A percentile compares a stretch with the other conserved stretches of the same genome.
Evolutionary conservation across 1,140 invertebrate genomes (phyloP).

Genomic region (Pseudomyrmex pallidus): DNA sequence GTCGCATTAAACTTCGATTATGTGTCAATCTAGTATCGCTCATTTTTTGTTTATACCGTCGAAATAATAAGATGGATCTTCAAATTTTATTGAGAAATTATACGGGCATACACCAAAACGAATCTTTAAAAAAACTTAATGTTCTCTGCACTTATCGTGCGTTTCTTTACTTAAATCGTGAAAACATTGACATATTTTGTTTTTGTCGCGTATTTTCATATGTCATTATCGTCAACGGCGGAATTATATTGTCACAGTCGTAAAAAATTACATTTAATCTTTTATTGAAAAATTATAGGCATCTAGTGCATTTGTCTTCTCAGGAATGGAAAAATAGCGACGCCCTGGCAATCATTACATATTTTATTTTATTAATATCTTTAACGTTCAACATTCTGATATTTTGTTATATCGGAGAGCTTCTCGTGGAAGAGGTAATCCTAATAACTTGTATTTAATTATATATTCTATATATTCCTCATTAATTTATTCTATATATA

Average conservation of each 20-base stretch:
- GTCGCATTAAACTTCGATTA: too few relatives aligned
- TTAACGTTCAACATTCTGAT: constrained; percentile 74
- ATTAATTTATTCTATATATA: too few relatives aligned
- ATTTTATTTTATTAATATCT: constrained; percentile 66
- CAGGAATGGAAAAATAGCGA: constrained; percentile 70
- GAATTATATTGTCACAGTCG: constrained; percentile 1
- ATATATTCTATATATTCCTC: not conserved
- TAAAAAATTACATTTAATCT: too few relatives aligned
- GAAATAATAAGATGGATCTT: too few relatives aligned
- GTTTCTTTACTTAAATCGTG: not conserved
- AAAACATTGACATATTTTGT: not conserved
- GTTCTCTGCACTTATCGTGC: constrained; percentile 9
- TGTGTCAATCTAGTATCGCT: too few relatives aligned
- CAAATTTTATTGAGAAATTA: too few relatives aligned
- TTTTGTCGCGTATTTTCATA: not conserved
- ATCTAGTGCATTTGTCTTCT: constrained; percentile 6
- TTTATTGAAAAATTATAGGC: too few relatives aligned
- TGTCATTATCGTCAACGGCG: not conserved
- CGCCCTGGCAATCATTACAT: constrained; percentile 63
- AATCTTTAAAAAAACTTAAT: too few relatives aligned
- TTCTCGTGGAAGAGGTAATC: constrained; percentile 67
- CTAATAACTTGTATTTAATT: not conserved
- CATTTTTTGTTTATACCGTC: too few relatives aligned
- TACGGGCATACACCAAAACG: too few relatives aligned
- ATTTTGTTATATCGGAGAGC: constrained; percentile 72